Evolutionary conservation across 2,888 invertebrate species (phyloP), one percentile per base, ranked within the genome.

Genomic region (Mesorhabditis belari): DNA sequence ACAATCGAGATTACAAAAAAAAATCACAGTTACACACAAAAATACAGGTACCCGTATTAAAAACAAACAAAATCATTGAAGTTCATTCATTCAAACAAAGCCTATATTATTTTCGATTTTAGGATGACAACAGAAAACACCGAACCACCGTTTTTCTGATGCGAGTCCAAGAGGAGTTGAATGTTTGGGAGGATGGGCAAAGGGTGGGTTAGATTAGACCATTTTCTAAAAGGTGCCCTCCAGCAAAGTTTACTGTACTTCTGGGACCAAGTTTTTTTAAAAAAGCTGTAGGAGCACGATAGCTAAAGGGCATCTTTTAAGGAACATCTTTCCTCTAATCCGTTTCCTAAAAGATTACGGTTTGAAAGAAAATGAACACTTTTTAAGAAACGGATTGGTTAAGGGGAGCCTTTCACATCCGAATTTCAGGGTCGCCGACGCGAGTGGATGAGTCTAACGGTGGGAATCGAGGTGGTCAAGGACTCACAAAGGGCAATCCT

Each of bases 71-170:
- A 21, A 55, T 9, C 17, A 54, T n/a, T 54, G 9, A n/a, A n/a
- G n/a, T n/a, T n/a, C n/a, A n/a, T n/a, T n/a, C n/a, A n/a, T 9
- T 23, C n/a, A 29, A 54, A 3, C 28, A 19, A 49, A 51, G 5
- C 28, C 35, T 25, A 25, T 44, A 27, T 9, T 49, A 53, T 29
- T 24, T 53, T 17, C 19, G 12, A 27, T 63, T 70, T n/a, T 62
- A 77, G 76, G 76, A 77, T 61, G 76, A 76, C 65, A 67, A 67
- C 51, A 73, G 76, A 25, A 72, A 69, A 56, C 71, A 74, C 55
- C 66, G 74, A 55, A 78, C 78, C 5, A 65, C 70, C 6, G 71
- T 78, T 12, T 78, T 70, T 60, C 59, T 75, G 55, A 69, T 77
- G 68, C 62, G 64, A 24, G 76, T 73, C 6, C 58, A 61, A 12